These are phyloP conservation scores for Portevinia maculata DNA, from an alignment of 2,888 invertebrate genomes.

Conservation along the genomic window DNA sequence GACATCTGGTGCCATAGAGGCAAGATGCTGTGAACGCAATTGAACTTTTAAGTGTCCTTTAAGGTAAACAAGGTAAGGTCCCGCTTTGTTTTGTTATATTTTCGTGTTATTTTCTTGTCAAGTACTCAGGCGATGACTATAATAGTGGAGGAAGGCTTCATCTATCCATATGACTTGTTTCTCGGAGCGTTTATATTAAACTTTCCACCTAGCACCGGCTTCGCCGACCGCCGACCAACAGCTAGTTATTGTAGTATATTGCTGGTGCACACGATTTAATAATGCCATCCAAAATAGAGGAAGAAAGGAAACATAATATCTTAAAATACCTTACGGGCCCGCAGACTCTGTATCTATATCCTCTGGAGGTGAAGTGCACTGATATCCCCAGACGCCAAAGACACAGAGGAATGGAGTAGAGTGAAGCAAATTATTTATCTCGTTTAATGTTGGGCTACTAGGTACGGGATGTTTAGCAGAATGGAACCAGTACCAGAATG, in stretches of 20 bases:
- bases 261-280: constrained; percentile 51
- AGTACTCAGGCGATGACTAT: constrained; percentile 22
- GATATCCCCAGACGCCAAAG: constrained; percentile 63
- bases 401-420: constrained; percentile 7
- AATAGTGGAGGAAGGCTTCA: constrained; percentile 10
- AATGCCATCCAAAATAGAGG: constrained; percentile 38
- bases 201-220: constrained; percentile 23
- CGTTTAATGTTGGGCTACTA: constrained; percentile 5
- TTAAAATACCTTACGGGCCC: constrained; percentile 65
- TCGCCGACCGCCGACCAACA: constrained; percentile 12
- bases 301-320: constrained; percentile 48
- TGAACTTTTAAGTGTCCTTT: constrained; percentile 68
- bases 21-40: constrained; percentile 70
- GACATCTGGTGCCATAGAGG: constrained; percentile 3
- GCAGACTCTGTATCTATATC: constrained; percentile 23
- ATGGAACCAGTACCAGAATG: no score
- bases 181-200: constrained; percentile 34
- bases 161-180: background rate
- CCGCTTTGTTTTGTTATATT: constrained; percentile 29
- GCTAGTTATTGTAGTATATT: constrained; percentile 5
- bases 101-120: constrained; percentile 17
- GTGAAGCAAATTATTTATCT: constrained; percentile 48
- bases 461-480: no score
- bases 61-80: constrained; percentile 70
- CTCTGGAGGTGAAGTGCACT: constrained; percentile 68